Percentiles rank a stretch among this genome's conserved stretches.
Conservation (phyloP, 2,888 invertebrate genomes). For the Caenorhabditis macrosperma region DNA sequence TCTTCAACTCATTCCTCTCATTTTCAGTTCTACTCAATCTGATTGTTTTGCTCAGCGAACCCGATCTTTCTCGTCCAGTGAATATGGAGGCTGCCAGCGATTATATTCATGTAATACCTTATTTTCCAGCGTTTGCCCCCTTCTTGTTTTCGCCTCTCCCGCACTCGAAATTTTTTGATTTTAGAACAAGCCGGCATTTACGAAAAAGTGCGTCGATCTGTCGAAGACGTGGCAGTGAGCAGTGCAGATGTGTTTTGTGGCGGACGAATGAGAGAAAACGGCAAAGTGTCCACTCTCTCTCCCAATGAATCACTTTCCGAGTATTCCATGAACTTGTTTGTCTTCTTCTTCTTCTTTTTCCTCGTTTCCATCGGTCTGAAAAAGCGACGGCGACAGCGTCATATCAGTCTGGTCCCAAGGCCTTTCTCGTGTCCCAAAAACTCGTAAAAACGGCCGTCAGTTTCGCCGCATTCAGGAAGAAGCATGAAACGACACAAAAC, state of each 20-base stretch:
- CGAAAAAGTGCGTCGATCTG: slow-evolving; percentile 29
- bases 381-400: no score
- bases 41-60: slow-evolving; percentile 50
- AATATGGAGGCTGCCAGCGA: slow-evolving; percentile 54
- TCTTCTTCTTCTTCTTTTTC: neutral
- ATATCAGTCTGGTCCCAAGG: slow-evolving; percentile 4
- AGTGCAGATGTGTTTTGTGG: neutral
- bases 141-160: slow-evolving; percentile 1
- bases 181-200: slow-evolving; percentile 24
- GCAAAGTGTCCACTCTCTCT: neutral
- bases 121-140: neutral
- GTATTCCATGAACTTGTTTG: neutral
- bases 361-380: neutral
- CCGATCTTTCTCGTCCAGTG: slow-evolving; percentile 57
- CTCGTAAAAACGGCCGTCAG: slow-evolving; percentile 8
- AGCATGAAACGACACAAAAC: slow-evolving; percentile 46
- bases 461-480: slow-evolving; percentile 14
- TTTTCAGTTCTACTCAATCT: slow-evolving; percentile 47
- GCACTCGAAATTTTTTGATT: neutral
- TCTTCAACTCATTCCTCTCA: neutral
- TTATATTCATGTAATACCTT: slow-evolving; percentile 38
- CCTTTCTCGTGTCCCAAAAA: neutral
- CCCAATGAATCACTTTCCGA: neutral
- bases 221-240: slow-evolving; percentile 28
- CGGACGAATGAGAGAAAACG: neutral